Percentiles rank a stretch among this genome's conserved stretches.
phyloP scores from a whole-genome alignment of 2,113 vertebrate genomes.

The Syngnathus floridae region DNA sequence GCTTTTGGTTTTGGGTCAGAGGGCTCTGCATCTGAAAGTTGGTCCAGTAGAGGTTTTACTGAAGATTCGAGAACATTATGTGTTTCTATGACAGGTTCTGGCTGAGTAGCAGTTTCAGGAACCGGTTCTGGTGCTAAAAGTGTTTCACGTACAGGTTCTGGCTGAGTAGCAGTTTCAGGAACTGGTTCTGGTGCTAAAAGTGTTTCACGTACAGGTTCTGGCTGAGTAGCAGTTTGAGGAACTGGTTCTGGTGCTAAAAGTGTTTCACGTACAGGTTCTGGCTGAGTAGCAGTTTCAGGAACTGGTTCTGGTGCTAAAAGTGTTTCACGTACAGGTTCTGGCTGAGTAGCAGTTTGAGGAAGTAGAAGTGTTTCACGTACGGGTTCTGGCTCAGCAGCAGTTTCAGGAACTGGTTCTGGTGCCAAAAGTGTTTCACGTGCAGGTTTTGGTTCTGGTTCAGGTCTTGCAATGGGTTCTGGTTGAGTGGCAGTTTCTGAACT shows the following conservation, averaged over 20 bases:
- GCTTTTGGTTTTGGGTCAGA: background rate
- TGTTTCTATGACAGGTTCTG: background rate
- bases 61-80: background rate
- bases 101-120: background rate
- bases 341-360: background rate
- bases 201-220: conserved; percentile 4
- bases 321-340: conserved; percentile 4
- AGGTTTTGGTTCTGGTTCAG: background rate
- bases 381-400: background rate
- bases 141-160: conserved; percentile 9
- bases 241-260: conserved; percentile 3
- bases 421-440: background rate
- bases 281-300: background rate
- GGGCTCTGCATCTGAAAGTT: background rate
- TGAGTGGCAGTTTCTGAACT: background rate
- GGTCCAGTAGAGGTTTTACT: background rate
- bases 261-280: conserved; percentile 9
- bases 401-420: conserved; percentile 1
- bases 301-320: background rate
- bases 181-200: background rate
- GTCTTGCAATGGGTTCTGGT: background rate
- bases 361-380: conserved; percentile 2
- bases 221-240: background rate
- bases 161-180: background rate
- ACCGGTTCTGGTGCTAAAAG: conserved; percentile 3